Base-by-base conservation (phyloP, 2,797 vertebrate species). In the Spondyliosoma cantharus region DNA sequence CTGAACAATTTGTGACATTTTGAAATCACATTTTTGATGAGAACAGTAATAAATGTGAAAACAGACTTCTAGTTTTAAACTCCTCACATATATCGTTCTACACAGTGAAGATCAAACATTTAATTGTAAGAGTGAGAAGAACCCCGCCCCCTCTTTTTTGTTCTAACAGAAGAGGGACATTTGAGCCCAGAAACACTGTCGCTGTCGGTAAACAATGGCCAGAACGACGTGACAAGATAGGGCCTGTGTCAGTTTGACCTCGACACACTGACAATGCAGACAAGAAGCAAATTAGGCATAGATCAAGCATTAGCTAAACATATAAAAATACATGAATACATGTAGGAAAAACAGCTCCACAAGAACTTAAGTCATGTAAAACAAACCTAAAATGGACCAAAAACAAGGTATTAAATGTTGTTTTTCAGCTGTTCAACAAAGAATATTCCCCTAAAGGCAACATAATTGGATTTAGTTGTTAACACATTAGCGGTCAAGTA, bases 151-250 rank as follows among this genome's bases (percentile, higher is more conserved):
- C 7, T 32, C n/a, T 32, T 32, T 32, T 5, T 32, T 32, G 5
- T n/a, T n/a, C n/a, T 32, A 32, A 32, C 29, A 32, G 2, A 29
- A 29, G 27, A 5, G 27, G 27, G 27, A 29, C 27, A 29, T 29
- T 29, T 29, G 27, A 75, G 42, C 37, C 53, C 57, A 54, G 61
- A 71, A 63, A 52, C 3, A 5, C 27, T 63, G 59, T 54, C 63
- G 56, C 16, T 78, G 58, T 62, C 66, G 50, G 65, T 84, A 81
- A 83, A 89, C 80, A 80, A 62, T 48, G 49, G 46, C 57, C 25
- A n/a, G 24, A 29, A 69, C 56, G 59, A 58, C 56, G 85, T 75
- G 91, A 87, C 53, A 60, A 61, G 66, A 87, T 69, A 76, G 45
- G 22, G 25, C 48, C 76, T 59, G 3, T 54, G 82, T 50, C 27